Evolutionary conservation across 30 jellyfish, hydroid and myxozoan species (phyloP).

Genomic region (Pelagia noctiluca): DNA sequence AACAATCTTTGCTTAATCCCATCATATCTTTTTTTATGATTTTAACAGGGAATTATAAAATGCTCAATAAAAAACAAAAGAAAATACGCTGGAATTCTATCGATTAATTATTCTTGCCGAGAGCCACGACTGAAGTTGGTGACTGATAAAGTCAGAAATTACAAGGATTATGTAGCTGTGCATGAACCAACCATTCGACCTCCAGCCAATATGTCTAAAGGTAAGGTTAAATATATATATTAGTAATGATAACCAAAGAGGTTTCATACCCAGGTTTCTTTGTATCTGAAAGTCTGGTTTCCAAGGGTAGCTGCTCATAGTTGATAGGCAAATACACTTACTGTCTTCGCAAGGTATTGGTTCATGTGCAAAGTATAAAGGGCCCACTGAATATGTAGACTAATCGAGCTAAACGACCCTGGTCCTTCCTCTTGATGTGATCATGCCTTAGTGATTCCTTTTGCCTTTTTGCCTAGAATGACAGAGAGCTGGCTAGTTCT

Average conservation of each 20-base stretch:
- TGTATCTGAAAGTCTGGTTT: too few species aligned
- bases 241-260: too few species aligned
- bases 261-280: too few species aligned
- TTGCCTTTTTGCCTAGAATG: too few species aligned
- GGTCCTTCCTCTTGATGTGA: too few species aligned
- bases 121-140: slow-evolving; percentile 2
- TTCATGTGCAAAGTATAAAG: not conserved
- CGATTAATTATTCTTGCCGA: not conserved
- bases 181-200: not conserved
- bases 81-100: not conserved
- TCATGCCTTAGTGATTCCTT: too few species aligned
- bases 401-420: too few species aligned
- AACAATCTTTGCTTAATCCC: not conserved
- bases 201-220: not conserved
- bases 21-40: not conserved
- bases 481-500: too few species aligned
- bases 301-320: too few species aligned
- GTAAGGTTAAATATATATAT: too few species aligned
- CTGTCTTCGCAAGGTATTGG: not conserved
- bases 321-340: too few species aligned
- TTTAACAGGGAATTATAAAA: not conserved
- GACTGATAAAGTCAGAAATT: not conserved
- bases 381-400: too few species aligned
- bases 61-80: not conserved
- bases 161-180: not conserved